Base-by-base conservation (phyloP, 2,113 vertebrate species). In the Daubentonia madagascariensis region DNA sequence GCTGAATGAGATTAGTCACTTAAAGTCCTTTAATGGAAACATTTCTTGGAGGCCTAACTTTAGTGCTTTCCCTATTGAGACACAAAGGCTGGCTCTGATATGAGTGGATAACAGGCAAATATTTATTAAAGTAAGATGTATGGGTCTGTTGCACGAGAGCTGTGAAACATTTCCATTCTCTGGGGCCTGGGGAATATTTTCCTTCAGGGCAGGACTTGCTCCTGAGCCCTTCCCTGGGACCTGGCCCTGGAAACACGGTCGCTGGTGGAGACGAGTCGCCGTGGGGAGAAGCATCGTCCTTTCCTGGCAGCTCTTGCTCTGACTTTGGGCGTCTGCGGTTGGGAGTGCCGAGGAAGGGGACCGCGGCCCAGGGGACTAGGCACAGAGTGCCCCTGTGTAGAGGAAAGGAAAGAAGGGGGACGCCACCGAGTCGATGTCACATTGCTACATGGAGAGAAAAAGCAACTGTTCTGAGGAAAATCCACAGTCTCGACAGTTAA, bases 191-290 rank as follows among this genome's bases (percentile, higher is more conserved):
- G 37, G 16, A 48, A 35, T 5, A 2, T 3, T 50, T 14, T 23
- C 35, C 45, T n/a, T 12, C 32, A 4, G 1, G 20, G 28, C 1
- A 8, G 18, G 22, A 28, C 0, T 5, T 5, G 25, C 11, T 17
- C n/a, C 48, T 0, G 7, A 35, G 4, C 18, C 45, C 23, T 37
- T 52, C 63, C 30, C 17, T 3, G 23, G 30, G 30, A 11, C 18
- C 57, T 23, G 16, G 6, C 37, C 37, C 37, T 72, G 68, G n/a
- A 72, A 5, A 72, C 37, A 40, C 9, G 23, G 4, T 70, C 20
- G 20, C 12, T 72, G 37, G 20, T 6, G 68, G 22, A 9, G 22
- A 20, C 23, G 10, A 40, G 22, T 40, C 8, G 20, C 4, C 1
- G 14, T 67, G 30, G 67, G n/a, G 1, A 4, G 67, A 63, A 10